A percentile compares a stretch with the other conserved stretches of the same genome.
phyloP scores from a whole-genome alignment of 2,797 vertebrate genomes.

The Pseudochirops cupreus region DNA sequence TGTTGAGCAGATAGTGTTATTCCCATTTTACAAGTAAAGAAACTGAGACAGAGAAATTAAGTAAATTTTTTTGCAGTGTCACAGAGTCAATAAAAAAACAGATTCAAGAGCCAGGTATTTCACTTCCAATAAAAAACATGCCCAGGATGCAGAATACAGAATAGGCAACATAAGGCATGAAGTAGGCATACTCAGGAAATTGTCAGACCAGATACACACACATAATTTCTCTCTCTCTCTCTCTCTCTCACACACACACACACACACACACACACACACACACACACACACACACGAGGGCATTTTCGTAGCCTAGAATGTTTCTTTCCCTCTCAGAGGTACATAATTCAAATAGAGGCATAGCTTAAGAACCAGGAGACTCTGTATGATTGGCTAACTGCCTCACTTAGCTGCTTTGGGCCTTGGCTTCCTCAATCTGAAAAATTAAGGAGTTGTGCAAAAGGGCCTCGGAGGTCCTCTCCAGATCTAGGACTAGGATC shows the following conservation, averaged over 20 bases:
- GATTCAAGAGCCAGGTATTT: neutral
- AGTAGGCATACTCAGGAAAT: neutral
- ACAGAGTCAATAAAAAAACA: neutral
- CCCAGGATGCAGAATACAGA: neutral
- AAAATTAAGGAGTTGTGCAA: neutral
- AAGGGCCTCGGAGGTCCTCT: neutral
- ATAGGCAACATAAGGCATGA: neutral
- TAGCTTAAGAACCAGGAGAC: neutral
- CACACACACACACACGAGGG: neutral
- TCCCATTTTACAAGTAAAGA: neutral
- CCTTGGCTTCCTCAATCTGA: neutral
- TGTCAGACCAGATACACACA: neutral
- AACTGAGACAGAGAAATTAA: neutral
- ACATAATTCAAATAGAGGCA: neutral
- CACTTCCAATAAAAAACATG: neutral
- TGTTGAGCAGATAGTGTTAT: neutral
- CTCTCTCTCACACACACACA: neutral
- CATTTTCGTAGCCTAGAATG: neutral
- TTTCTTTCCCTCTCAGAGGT: slow-evolving; percentile 15
- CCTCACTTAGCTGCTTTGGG: neutral
- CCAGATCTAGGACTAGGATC: neutral
- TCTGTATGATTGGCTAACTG: neutral
- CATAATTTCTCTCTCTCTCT: neutral
- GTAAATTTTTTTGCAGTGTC: neutral
- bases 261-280: neutral